Evolutionary conservation across 2,888 invertebrate species (phyloP).

Genomic region (Macrophya annulata): DNA sequence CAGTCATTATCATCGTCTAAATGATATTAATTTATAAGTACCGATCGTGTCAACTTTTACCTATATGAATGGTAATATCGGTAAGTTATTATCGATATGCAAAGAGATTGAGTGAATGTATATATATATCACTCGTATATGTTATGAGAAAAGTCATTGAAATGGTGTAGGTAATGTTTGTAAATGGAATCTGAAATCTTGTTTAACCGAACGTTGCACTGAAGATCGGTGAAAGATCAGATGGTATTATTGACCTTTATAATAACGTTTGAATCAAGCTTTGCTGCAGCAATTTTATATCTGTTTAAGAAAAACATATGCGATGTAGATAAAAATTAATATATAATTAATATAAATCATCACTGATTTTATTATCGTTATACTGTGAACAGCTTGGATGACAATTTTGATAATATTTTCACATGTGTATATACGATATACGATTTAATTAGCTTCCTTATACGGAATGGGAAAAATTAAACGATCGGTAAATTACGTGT

Average conservation of each 20-base stretch:
- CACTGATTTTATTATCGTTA: too few species aligned
- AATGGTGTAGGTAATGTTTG: neutral
- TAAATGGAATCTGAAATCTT: neutral
- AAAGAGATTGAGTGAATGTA: neutral
- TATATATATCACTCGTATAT: neutral
- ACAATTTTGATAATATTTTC: neutral
- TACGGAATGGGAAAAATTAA: neutral
- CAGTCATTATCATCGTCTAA: neutral
- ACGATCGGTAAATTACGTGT: neutral
- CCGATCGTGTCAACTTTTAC: neutral
- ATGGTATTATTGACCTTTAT: neutral
- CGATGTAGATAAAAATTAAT: neutral
- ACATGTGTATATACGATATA: neutral
- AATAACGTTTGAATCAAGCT: neutral
- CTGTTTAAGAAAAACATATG: neutral
- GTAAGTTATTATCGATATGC: neutral
- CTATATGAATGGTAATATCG: neutral
- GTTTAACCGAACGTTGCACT: neutral
- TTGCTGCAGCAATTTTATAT: neutral
- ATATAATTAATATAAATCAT: neutral
- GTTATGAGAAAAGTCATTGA: neutral
- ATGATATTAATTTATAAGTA: neutral
- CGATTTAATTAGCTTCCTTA: neutral
- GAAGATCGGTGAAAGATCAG: conserved; percentile 12
- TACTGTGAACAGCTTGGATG: neutral